Evolutionary conservation across 2,797 vertebrate species (phyloP).

Genomic region (Enteromius thamalakanensis): DNA sequence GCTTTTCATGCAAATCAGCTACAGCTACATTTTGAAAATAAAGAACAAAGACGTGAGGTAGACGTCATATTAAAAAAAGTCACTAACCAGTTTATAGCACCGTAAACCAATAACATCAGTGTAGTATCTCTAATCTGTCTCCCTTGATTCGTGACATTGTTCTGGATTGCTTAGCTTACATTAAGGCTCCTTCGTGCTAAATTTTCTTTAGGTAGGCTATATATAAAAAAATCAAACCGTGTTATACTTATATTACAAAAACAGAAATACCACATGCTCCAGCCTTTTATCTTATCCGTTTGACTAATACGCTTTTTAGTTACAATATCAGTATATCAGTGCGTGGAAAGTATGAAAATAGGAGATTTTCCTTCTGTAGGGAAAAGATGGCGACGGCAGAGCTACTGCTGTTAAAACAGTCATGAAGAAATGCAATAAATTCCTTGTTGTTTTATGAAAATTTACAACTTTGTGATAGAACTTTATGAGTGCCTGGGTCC

Average conservation of each 20-base stretch:
- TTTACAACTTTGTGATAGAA: conserved; percentile 99
- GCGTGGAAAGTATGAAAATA: neutral
- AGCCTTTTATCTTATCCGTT: neutral
- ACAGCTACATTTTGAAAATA: neutral
- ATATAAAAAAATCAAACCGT: neutral
- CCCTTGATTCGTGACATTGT: neutral
- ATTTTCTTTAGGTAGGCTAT: neutral
- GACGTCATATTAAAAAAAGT: neutral
- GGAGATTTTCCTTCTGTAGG: conserved; percentile 42
- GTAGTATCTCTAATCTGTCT: neutral
- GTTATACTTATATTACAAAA: neutral
- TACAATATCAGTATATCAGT: neutral
- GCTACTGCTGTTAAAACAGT: conserved; percentile 84
- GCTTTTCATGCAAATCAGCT: neutral
- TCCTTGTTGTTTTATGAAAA: conserved; percentile 99
- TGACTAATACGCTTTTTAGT: conserved; percentile 17
- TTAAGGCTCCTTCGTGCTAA: neutral
- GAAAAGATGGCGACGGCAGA: conserved; percentile 76
- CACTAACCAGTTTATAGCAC: neutral
- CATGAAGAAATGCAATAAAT: conserved; percentile 99
- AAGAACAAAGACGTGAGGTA: neutral
- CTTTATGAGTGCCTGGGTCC: conserved; percentile 99
- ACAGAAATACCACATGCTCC: neutral
- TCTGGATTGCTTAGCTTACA: neutral
- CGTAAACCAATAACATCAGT: neutral